These are phyloP conservation scores for Alethe diademata DNA, from an alignment of 2,113 vertebrate species.

Conservation along the genomic window DNA sequence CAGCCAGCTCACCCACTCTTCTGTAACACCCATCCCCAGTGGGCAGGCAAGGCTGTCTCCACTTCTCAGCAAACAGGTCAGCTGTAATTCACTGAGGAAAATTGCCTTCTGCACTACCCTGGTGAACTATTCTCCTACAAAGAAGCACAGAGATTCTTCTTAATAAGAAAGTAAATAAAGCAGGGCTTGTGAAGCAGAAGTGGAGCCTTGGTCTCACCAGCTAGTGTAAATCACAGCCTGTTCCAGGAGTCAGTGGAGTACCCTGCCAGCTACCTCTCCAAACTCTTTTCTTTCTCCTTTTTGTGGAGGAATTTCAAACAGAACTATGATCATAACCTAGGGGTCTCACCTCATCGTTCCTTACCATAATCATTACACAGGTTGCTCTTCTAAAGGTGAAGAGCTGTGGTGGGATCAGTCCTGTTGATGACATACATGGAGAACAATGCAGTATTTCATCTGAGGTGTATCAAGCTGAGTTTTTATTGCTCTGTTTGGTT, in stretches of 20 bases:
- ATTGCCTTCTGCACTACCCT: too few species aligned
- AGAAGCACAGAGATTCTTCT: not conserved
- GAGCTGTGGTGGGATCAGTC: not conserved
- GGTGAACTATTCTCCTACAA: too few species aligned
- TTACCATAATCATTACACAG: not conserved
- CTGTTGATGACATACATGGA: rapidly evolving
- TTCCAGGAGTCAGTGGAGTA: not conserved
- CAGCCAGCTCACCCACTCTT: too few species aligned
- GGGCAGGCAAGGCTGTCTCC: too few species aligned
- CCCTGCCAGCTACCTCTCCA: not conserved
- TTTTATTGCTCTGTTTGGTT: not conserved
- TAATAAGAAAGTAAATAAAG: not conserved
- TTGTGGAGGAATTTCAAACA: not conserved
- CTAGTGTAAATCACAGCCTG: not conserved
- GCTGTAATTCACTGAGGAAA: too few species aligned
- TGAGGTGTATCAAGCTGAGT: not conserved
- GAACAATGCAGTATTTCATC: not conserved
- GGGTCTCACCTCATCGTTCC: not conserved
- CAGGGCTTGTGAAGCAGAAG: not conserved
- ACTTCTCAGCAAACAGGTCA: too few species aligned
- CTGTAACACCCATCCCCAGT: too few species aligned
- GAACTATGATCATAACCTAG: not conserved
- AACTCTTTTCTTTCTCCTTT: not conserved
- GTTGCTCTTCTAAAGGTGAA: not conserved
- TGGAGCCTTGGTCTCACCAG: not conserved